phyloP scores from a whole-genome alignment of 2,888 invertebrate species.

The Callinectes sapidus region DNA sequence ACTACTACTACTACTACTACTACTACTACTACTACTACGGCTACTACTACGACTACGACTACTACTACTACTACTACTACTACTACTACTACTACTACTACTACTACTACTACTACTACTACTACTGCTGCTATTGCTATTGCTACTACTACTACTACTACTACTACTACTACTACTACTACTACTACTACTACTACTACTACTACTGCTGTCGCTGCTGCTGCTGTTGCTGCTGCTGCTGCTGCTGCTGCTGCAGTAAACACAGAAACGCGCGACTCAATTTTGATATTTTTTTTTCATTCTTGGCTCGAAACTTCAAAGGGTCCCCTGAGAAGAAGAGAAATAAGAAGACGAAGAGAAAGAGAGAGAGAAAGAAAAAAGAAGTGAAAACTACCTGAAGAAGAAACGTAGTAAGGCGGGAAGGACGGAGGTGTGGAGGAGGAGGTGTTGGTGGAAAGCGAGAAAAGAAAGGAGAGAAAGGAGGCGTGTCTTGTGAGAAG shows the following conservation, averaged over 20 bases:
- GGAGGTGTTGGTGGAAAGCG: not conserved
- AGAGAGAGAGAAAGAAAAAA: not conserved
- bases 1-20: too few relatives aligned
- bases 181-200: conserved; percentile 1
- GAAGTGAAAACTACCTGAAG: not conserved
- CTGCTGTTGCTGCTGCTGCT: not conserved
- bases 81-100: not conserved
- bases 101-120: not conserved
- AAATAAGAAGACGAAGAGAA: not conserved
- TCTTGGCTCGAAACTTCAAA: not conserved
- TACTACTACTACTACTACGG: too few relatives aligned
- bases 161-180: conserved; percentile 1
- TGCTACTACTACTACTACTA: not conserved
- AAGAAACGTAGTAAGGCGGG: not conserved
- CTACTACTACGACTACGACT: too few relatives aligned
- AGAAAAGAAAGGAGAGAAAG: not conserved
- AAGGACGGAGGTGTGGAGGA: not conserved
- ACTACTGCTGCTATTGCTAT: not conserved
- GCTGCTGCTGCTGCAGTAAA: not conserved
- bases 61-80: too few relatives aligned
- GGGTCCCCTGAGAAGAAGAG: not conserved
- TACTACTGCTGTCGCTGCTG: not conserved
- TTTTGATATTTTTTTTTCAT: not conserved
- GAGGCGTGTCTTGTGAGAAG: not conserved
- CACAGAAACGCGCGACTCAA: not conserved